phyloP scores from a whole-genome alignment of 2,888 invertebrate species.

The Drosophila kuntzei region DNA sequence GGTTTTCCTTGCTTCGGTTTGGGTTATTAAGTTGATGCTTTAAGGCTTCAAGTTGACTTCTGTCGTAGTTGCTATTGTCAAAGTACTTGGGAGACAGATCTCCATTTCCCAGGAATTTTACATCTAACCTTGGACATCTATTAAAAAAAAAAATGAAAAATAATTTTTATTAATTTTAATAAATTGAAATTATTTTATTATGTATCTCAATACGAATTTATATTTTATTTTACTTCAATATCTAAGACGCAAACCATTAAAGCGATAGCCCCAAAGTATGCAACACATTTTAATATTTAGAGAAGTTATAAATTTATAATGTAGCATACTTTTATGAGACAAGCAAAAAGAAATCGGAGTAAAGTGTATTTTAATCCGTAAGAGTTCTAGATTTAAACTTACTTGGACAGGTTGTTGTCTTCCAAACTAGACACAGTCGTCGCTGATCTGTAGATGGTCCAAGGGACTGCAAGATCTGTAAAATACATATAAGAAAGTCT shows the following conservation, averaged over 20 bases:
- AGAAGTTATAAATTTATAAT: fast-evolving
- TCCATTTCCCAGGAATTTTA: conserved; percentile 78
- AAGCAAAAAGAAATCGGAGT: too few relatives aligned
- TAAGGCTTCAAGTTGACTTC: conserved; percentile 59
- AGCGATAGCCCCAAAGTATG: conserved; percentile 9
- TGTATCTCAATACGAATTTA: background rate
- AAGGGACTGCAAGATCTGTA: conserved; percentile 85
- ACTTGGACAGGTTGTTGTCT: conserved; percentile 84
- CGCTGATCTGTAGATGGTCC: conserved; percentile 84
- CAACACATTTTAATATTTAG: background rate
- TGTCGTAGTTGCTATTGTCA: conserved; percentile 1
- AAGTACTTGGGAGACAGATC: conserved; percentile 58
- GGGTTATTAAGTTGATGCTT: conserved; percentile 69
- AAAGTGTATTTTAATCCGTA: too few relatives aligned
- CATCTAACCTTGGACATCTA: conserved; percentile 84
- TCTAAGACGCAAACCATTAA: background rate
- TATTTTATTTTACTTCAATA: background rate
- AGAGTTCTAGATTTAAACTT: conserved; percentile 46
- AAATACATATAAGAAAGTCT: conserved; percentile 29
- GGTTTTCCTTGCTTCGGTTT: conserved; percentile 40
- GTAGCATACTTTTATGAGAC: conserved; percentile 32
- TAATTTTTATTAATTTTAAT: background rate
- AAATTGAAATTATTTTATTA: background rate
- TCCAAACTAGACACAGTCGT: conserved; percentile 83
- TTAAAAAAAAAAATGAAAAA: conserved; percentile 14